Evolutionary conservation across 2,888 invertebrate species (phyloP).

Genomic region (Ectemnius lituratus): DNA sequence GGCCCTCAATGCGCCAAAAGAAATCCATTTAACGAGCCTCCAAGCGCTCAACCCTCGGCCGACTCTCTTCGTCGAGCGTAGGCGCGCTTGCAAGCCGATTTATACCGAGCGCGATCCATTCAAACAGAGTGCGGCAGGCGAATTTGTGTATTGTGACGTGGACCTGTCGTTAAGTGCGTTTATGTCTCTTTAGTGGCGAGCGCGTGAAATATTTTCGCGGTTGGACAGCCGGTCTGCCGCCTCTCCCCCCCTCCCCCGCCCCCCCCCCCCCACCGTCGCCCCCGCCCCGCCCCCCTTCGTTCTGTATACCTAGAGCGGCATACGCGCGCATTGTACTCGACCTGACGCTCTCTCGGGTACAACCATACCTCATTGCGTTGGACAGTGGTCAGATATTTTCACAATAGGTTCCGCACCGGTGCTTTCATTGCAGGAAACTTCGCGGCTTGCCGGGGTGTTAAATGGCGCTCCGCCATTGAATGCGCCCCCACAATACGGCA

Average conservation of each 20-base stretch:
- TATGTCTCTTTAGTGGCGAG: slow-evolving; percentile 57
- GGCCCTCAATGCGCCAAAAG: neutral
- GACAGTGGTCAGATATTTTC: slow-evolving; percentile 76
- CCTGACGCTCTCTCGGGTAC: slow-evolving; percentile 51
- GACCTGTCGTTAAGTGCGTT: slow-evolving; percentile 58
- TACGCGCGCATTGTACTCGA: slow-evolving; percentile 46
- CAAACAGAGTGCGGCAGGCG: slow-evolving; percentile 37
- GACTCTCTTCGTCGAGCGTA: too few species aligned
- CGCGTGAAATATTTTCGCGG: slow-evolving; percentile 57
- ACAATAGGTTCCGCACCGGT: slow-evolving; percentile 73
- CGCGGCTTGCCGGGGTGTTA: slow-evolving; percentile 71
- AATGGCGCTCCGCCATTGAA: slow-evolving; percentile 72
- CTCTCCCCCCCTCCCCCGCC: neutral
- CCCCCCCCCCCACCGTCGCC: too few species aligned
- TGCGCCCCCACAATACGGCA: slow-evolving; percentile 70
- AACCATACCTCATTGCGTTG: slow-evolving; percentile 72
- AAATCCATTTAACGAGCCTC: slow-evolving; percentile 17
- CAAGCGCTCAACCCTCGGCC: neutral
- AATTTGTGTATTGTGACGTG: slow-evolving; percentile 45
- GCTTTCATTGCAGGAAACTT: slow-evolving; percentile 75
- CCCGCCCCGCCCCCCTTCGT: too few species aligned
- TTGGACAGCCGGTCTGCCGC: slow-evolving; percentile 8
- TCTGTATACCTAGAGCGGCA: neutral
- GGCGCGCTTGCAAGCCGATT: slow-evolving; percentile 15
- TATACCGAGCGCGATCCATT: slow-evolving; percentile 39